Base-by-base conservation (phyloP, 2,888 invertebrate species). In the Cosmorhoe ocellata region DNA sequence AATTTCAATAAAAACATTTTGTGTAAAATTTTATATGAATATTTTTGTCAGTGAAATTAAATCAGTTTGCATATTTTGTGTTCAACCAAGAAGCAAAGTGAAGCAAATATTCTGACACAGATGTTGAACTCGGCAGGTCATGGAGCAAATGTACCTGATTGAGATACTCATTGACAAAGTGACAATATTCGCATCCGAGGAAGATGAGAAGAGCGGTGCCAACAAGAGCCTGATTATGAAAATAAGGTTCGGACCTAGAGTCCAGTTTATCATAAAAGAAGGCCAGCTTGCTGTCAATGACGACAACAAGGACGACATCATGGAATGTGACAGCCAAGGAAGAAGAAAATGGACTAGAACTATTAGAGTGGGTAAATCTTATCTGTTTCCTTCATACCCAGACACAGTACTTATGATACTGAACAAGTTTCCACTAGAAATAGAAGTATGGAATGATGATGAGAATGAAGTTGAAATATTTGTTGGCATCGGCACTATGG, bases 131-230 rank as follows among this genome's bases (percentile, higher is more conserved):
- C 78, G 64, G 68, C 89, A 90, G 89, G 81, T 87, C 79, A 90
- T 90, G 87, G 91, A 91, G 80, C 90, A 91, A 83, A 76, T 92
- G 69, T 92, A 90, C 81, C 71, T 92, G 75, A 59, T 92, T 63
- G 92, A 92, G 76, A 85, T 92, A 73, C 84, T 92, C 66, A 75
- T 92, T 65, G 89, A 91, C 72, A 89, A 86, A 76, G 86, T 92
- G 56, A 78, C 79, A 48, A 68, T 91, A 76, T 80, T 78, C 67
- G 62, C 70, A 58, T 50, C 69, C n/a, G 69, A 74, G 18, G 68
- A 74, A 55, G 71, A 82, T 53, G 64, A 76, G 64, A 62, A 70
- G 11, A 76, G 71, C 49, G 78, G 77, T 46, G 79, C 76, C 3
- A 80, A 83, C 58, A 87, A 91, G 64, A 85, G 81, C 45, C 71